Conservation (phyloP, 2,113 vertebrate genomes). For the Narcine bancroftii region DNA sequence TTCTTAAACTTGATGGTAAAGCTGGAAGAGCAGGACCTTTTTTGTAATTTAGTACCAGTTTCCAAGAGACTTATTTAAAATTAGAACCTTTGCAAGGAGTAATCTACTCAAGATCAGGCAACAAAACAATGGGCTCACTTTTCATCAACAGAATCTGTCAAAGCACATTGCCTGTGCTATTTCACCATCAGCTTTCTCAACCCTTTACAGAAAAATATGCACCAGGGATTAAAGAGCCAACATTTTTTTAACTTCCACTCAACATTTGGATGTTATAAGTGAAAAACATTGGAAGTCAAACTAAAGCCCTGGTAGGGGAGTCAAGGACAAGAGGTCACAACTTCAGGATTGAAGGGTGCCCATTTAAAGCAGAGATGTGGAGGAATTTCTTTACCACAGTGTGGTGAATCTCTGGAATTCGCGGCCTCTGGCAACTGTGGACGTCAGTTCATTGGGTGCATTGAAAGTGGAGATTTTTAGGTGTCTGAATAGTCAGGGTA, state of each 20-base stretch:
- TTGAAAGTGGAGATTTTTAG: too few relatives aligned
- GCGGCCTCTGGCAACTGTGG: too few relatives aligned
- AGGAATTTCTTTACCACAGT: too few relatives aligned
- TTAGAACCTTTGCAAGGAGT: slow-evolving; percentile 48
- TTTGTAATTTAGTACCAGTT: slow-evolving; percentile 57
- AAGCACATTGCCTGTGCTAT: slow-evolving; percentile 48
- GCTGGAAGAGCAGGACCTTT: slow-evolving; percentile 45
- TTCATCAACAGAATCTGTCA: slow-evolving; percentile 57
- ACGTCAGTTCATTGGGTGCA: too few relatives aligned
- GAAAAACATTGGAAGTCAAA: not conserved
- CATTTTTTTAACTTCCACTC: not conserved
- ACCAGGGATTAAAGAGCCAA: not conserved
- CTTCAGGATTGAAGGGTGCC: too few relatives aligned
- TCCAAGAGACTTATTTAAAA: slow-evolving; percentile 53
- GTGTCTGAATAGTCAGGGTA: too few relatives aligned
- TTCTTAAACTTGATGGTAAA: slow-evolving; percentile 40
- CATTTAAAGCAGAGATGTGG: too few relatives aligned
- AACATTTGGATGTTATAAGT: not conserved
- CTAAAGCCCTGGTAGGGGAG: too few relatives aligned
- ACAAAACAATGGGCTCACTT: slow-evolving; percentile 55
- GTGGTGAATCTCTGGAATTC: too few relatives aligned
- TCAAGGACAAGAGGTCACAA: too few relatives aligned
- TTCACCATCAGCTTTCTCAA: slow-evolving; percentile 9
- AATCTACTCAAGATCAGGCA: slow-evolving; percentile 51
- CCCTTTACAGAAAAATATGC: not conserved